Evolutionary conservation across 2,797 vertebrate species (phyloP), one percentile per base, ranked within the genome.

Genomic region (Sebastes flavidus): DNA sequence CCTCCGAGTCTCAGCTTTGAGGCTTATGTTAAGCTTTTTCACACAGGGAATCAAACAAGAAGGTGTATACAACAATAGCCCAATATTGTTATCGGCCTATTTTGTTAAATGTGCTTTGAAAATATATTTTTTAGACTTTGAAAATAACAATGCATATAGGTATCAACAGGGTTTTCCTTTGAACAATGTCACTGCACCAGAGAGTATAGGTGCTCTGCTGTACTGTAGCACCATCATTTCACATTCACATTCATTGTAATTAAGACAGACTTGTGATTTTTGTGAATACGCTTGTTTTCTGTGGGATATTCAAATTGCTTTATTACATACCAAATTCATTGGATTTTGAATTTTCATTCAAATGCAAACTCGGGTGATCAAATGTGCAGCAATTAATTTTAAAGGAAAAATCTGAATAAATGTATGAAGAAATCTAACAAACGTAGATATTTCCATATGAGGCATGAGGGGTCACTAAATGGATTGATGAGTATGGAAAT

Each of bases 1-100:
- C 89, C 25, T 73, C 30, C 18, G 30, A 80, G 55, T 20, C 65
- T 76, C 16, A 36, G 54, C 18, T 62, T 18, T 81, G 16, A 73
- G 46, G 76, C 54, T 77, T n/a, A 58, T 11, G 18, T 54, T 58
- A 54, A 71, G 27, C 42, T 71, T 49, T 67, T 75, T 10, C 4
- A 38, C 36, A 25, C 22, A 75, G n/a, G 25, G 30, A 79, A 54
- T 27, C 46, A 60, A 56, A 54, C 30, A 59, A 56, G 2, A 20
- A 72, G 5, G 49, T 22, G 5, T 8, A 30, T 38, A 36, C 25
- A 60, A 54, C 32, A 74, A 32, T n/a, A 49, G 24, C 59, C n/a
- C 22, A 36, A 32, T 16, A 75, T 4, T 74, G 7, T 42, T 12
- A 63, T 65, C 2, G 7, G 8, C 8, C 24, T 61, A 46, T 27